These are phyloP conservation scores for Resseliella maxima DNA, from an alignment of 2,888 invertebrate genomes.

Conservation along the genomic window DNA sequence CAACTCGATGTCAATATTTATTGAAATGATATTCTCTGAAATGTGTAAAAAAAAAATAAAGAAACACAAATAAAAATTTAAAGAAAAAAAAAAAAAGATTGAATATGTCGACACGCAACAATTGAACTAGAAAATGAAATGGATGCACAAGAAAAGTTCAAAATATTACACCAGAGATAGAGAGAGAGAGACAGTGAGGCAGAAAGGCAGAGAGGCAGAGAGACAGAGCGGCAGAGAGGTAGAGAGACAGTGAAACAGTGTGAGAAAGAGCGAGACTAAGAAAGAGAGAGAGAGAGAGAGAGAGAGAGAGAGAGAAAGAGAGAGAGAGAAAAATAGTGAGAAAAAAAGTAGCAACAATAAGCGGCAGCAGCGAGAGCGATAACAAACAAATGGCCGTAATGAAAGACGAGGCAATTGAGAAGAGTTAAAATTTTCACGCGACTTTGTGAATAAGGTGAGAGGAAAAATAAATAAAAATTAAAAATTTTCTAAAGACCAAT, in stretches of 20 bases:
- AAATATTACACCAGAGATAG: too few relatives aligned
- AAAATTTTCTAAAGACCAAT: background rate
- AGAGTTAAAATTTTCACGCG: background rate
- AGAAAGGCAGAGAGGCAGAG: too few relatives aligned
- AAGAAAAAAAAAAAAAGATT: background rate
- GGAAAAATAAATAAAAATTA: slow-evolving; percentile 25
- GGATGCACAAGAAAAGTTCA: too few relatives aligned
- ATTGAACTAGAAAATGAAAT: slow-evolving; percentile 6
- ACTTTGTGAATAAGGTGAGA: slow-evolving; percentile 31
- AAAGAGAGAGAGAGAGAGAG: too few relatives aligned
- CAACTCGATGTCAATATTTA: background rate
- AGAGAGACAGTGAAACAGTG: too few relatives aligned
- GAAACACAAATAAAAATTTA: too few relatives aligned
- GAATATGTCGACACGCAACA: background rate
- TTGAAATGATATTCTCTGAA: background rate
- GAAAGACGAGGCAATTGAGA: background rate
- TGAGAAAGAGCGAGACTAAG: too few relatives aligned
- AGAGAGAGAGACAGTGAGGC: too few relatives aligned
- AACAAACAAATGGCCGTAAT: slow-evolving; percentile 11
- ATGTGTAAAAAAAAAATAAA: too few relatives aligned
- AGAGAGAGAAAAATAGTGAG: background rate
- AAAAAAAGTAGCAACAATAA: background rate
- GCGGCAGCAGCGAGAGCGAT: background rate
- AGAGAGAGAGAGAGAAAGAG: too few relatives aligned
- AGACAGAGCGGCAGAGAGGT: too few relatives aligned